phyloP scores from a whole-genome alignment of 37 sponge, comb jelly and placozoan genomes.

The Ephydatia muelleri region DNA sequence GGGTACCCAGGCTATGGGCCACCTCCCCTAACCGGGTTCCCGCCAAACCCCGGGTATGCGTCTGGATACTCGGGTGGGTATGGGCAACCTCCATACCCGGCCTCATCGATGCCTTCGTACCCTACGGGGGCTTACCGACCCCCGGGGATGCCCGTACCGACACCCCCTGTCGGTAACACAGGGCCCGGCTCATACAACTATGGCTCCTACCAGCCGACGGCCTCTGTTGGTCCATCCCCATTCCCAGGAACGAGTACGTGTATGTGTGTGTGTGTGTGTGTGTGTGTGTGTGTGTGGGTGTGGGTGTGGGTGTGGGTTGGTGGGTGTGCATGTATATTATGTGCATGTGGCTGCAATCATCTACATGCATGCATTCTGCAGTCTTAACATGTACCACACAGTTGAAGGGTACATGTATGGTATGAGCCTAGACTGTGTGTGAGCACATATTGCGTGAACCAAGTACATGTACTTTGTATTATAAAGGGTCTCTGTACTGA shows the following conservation, averaged over 20 bases:
- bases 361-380: neutral
- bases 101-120: conserved; percentile 7
- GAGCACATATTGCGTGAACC: too few species aligned
- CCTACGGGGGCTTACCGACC: conserved; percentile 20
- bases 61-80: too few species aligned
- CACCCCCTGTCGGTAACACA: too few species aligned
- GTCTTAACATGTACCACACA: too few species aligned
- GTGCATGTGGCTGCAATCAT: neutral
- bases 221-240: neutral
- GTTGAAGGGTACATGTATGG: too few species aligned
- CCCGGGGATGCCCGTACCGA: neutral
- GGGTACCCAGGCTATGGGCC: neutral
- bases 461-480: too few species aligned
- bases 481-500: too few species aligned
- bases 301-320: too few species aligned
- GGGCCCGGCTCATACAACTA: neutral
- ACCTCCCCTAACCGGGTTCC: conserved; percentile 17
- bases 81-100: too few species aligned
- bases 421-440: too few species aligned
- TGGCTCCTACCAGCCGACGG: neutral
- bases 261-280: neutral
- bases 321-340: neutral
- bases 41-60: conserved; percentile 30
- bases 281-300: too few species aligned
- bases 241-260: neutral